A percentile compares a stretch with the other conserved stretches of the same genome.
These are phyloP conservation scores for Cervus canadensis DNA, from an alignment of 2,113 vertebrate genomes.

Conservation along the genomic window DNA sequence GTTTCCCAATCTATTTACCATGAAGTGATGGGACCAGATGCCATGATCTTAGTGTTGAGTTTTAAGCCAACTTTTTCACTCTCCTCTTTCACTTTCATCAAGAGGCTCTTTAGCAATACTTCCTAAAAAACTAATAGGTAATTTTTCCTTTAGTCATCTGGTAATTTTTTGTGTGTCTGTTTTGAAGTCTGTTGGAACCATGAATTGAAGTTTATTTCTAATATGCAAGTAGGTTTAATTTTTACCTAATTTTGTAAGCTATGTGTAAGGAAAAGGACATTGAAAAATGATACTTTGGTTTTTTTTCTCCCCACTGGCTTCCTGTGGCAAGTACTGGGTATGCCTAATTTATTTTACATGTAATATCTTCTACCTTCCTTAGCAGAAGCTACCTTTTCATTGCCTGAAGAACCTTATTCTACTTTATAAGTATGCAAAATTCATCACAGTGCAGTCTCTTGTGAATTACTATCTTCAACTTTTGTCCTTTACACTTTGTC, in stretches of 20 bases:
- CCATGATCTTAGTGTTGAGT: too few relatives aligned
- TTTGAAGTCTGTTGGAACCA: neutral
- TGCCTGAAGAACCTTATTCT: neutral
- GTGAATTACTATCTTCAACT: neutral
- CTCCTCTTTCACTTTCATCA: too few relatives aligned
- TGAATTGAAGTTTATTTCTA: neutral
- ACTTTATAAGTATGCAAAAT: neutral
- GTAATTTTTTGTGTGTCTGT: neutral
- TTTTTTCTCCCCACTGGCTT: neutral
- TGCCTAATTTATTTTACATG: neutral
- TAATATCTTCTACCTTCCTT: neutral
- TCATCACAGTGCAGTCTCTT: neutral
- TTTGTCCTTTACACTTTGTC: neutral
- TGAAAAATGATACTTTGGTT: neutral
- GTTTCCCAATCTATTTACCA: too few relatives aligned
- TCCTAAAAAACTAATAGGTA: neutral
- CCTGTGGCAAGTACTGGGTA: neutral
- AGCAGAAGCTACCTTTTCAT: neutral
- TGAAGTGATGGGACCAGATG: too few relatives aligned
- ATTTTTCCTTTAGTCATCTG: neutral
- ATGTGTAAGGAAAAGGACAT: neutral
- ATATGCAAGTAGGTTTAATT: neutral
- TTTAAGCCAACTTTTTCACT: too few relatives aligned
- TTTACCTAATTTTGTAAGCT: neutral
- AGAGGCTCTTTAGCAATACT: neutral